Evolutionary conservation across 2,113 vertebrate genomes (phyloP).

Genomic region (Willisornis vidua): DNA sequence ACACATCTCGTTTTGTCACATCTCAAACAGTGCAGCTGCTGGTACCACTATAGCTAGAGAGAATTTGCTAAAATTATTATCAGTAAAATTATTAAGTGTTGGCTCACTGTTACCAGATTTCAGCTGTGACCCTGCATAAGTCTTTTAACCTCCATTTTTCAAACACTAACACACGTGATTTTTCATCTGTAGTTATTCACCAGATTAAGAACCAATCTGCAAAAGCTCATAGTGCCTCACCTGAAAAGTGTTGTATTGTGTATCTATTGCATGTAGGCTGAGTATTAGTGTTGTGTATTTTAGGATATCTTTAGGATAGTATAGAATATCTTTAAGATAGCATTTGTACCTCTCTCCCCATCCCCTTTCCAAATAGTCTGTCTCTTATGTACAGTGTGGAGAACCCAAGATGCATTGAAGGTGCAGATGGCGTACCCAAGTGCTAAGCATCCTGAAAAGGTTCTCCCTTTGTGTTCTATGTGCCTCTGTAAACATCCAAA

Average conservation of each 20-base stretch:
- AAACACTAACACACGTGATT: not conserved
- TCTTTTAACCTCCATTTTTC: not conserved
- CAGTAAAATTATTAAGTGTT: not conserved
- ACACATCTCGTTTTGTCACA: not conserved
- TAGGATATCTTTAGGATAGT: not conserved
- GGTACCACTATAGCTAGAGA: not conserved
- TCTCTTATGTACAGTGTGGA: not conserved
- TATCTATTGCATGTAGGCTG: not conserved
- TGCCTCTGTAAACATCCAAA: not conserved
- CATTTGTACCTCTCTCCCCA: not conserved
- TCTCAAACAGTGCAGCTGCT: not conserved
- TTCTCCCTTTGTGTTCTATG: not conserved
- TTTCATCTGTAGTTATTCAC: not conserved
- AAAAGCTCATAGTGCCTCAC: not conserved
- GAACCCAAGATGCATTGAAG: accelerated
- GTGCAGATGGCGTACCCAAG: not conserved
- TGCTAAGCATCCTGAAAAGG: not conserved
- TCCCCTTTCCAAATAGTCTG: not conserved
- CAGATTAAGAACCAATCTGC: not conserved
- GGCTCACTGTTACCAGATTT: not conserved
- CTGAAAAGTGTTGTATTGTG: not conserved
- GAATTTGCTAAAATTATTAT: not conserved
- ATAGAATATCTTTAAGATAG: not conserved
- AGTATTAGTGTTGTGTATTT: not conserved
- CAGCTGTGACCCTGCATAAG: not conserved